Evolutionary conservation across 2,113 vertebrate species (phyloP), one percentile per base, ranked within the genome.

Genomic region (Thermophis baileyi): DNA sequence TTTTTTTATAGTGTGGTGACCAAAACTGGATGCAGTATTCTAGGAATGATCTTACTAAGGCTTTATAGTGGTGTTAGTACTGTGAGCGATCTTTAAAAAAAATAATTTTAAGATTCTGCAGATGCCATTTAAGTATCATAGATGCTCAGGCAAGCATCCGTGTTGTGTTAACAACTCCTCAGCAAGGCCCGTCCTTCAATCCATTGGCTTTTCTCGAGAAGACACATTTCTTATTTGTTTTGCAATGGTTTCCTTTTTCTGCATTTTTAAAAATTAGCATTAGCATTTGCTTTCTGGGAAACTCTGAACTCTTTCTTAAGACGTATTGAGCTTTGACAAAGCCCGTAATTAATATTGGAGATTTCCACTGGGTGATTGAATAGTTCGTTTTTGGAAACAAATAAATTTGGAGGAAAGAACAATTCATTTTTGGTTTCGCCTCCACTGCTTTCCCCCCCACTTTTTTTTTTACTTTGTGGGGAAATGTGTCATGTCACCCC

Each of bases 261-360:
- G 25, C 35, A 4, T 91, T 91, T 91, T 47, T 44, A 24, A 69
- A 49, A 51, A 50, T 49, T 30, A 40, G 2, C 63, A 18, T 69
- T 50, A 91, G 6, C 88, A 4, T 54, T 88, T 88, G 8, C 27
- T 96, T 94, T 85, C 86, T 91, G 44, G 86, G 91, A 69, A 16
- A 0, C 53, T 91, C 60, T 35, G n/a, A 88, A 50, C 16, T 93
- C 63, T 96, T 96, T 96, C 90, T 55, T 35, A 74, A 44, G 1
- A 89, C 40, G 87, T 94, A 95, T 90, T 87, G 51, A 90, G 90
- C 91, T 90, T 90, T 94, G 95, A 92, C 27, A 53, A 89, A 94
- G 94, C 95, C 90, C 94, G 81, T 97, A 97, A 96, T 95, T 95
- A 97, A 96, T 93, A 95, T 74, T 93, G 95, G 94, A 95, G 94